Evolutionary conservation across 2,113 vertebrate species (phyloP).

Genomic region (Peromyscus californicus): DNA sequence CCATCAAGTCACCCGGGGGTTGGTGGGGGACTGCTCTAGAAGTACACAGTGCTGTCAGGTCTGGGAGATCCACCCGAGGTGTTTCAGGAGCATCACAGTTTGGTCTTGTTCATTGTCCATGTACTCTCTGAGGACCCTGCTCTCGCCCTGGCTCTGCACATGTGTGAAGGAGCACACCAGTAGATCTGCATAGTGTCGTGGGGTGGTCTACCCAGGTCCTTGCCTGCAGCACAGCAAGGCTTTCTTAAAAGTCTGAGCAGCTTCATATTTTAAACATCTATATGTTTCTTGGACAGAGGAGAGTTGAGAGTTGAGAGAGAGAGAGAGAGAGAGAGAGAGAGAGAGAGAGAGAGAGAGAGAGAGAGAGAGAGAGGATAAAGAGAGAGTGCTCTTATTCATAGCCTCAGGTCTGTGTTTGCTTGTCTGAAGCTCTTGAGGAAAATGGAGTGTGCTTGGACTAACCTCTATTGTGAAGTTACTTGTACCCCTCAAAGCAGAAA

Average conservation of each 20-base stretch:
- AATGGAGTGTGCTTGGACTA: neutral
- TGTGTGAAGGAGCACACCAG: accelerated
- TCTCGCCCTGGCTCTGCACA: accelerated
- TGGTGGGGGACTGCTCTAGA: accelerated
- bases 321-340: neutral
- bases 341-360: accelerated
- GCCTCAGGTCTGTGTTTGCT: neutral
- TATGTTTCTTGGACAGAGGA: neutral
- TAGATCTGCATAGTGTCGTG: accelerated
- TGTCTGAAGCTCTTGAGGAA: neutral
- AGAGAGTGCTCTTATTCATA: too few relatives aligned
- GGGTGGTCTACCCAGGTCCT: accelerated
- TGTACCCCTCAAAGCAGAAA: too few relatives aligned
- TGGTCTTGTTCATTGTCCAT: neutral
- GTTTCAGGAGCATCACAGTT: accelerated
- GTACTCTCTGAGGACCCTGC: accelerated
- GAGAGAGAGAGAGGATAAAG: neutral
- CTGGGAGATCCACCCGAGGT: accelerated
- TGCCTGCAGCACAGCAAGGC: too few relatives aligned
- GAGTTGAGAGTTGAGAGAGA: accelerated
- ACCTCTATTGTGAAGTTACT: neutral
- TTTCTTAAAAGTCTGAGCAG: neutral
- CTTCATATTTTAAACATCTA: accelerated
- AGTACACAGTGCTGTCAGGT: accelerated
- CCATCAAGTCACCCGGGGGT: accelerated